Conservation (phyloP, 2,888 invertebrate species). For the Metallyticus violacea region DNA sequence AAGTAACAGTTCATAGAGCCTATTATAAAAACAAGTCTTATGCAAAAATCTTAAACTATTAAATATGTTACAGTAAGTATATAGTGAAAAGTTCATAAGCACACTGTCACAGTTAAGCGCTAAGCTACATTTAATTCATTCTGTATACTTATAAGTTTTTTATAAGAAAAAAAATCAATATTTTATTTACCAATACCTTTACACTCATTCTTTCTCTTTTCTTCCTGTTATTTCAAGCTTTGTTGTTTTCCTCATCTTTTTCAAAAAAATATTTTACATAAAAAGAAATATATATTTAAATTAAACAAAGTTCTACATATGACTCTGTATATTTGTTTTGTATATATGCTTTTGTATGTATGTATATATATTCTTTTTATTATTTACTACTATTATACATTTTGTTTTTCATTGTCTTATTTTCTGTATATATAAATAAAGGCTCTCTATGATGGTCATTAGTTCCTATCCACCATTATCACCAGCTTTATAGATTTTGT, state of each 20-base stretch:
- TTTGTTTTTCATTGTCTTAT: background rate
- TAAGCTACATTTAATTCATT: background rate
- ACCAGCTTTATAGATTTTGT: background rate
- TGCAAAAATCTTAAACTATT: background rate
- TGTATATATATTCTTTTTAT: background rate
- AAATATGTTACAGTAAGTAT: background rate
- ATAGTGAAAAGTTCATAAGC: background rate
- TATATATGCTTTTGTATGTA: no score
- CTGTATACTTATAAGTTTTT: background rate
- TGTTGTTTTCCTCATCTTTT: background rate
- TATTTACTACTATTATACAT: constrained; percentile 3
- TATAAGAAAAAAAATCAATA: background rate
- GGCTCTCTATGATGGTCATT: background rate
- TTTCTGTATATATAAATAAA: background rate
- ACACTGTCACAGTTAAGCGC: background rate
- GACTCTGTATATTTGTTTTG: background rate
- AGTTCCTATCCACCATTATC: background rate
- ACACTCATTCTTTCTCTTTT: background rate
- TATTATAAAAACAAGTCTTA: background rate
- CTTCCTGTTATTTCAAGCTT: background rate
- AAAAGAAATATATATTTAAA: background rate
- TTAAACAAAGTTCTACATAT: background rate
- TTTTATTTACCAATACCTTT: background rate
- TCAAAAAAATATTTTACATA: background rate
- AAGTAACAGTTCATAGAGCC: background rate